Percentiles rank a stretch among this genome's conserved stretches.
Conservation (phyloP, 2,888 invertebrate species). For the Hoplodrina blanda region DNA sequence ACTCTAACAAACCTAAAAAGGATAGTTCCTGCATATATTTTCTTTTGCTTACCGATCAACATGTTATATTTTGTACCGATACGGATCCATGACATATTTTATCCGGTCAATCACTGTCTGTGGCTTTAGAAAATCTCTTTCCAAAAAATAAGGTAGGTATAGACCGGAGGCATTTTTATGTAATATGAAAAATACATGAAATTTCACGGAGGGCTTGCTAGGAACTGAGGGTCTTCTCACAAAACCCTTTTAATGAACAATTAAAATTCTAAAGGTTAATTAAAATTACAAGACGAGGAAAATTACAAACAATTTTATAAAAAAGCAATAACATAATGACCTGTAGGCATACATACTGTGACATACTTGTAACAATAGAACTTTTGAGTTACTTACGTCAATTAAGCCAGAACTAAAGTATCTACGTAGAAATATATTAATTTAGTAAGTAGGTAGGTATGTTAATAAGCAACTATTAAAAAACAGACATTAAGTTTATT, state of each 20-base stretch:
- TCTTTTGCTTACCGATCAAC: conserved; percentile 10
- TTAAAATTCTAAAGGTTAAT: conserved; percentile 17
- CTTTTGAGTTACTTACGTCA: conserved; percentile 1
- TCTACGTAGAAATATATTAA: conserved; percentile 6
- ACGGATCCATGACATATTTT: neutral
- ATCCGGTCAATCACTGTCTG: neutral
- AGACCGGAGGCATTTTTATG: neutral
- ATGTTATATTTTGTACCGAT: conserved; percentile 9
- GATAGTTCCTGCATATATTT: conserved; percentile 17
- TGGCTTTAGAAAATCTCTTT: neutral
- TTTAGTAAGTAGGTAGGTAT: neutral
- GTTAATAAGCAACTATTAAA: neutral
- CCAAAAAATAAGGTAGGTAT: neutral
- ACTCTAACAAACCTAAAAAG: conserved; percentile 5
- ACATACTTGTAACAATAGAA: neutral
- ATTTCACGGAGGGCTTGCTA: neutral
- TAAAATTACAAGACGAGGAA: conserved; percentile 7
- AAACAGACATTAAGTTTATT: conserved; percentile 15
- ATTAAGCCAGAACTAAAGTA: neutral
- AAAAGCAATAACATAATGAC: neutral
- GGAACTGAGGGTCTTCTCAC: neutral
- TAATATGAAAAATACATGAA: conserved; percentile 15
- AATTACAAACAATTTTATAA: neutral
- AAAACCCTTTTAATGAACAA: conserved; percentile 15
- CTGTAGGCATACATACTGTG: neutral